Conservation (phyloP, 35 echinoderm and acorn worm species). For the Antedon bifida region DNA sequence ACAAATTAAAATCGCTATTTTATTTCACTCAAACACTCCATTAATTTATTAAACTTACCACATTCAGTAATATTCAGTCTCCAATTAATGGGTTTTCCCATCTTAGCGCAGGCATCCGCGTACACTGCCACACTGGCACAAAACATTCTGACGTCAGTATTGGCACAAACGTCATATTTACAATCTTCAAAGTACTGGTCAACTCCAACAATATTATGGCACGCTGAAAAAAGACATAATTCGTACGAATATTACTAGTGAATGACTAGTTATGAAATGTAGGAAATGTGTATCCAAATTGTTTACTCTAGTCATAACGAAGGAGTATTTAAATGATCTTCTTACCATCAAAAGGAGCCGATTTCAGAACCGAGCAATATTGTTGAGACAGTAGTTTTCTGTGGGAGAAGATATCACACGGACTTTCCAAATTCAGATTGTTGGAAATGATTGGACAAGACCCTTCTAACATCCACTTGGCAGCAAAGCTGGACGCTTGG, state of each 20-base stretch:
- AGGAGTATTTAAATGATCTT: neutral
- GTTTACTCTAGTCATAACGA: too few species aligned
- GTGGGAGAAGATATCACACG: conserved; percentile 3
- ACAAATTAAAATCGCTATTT: too few species aligned
- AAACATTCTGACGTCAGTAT: neutral
- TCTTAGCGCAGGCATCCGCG: conserved; percentile 1
- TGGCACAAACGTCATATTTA: neutral
- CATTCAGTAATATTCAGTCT: neutral
- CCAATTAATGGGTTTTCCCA: neutral
- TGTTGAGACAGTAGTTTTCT: neutral
- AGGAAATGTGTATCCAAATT: too few species aligned
- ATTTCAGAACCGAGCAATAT: neutral
- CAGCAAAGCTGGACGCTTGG: neutral
- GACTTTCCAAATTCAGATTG: neutral
- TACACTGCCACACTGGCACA: neutral
- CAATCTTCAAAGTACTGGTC: neutral
- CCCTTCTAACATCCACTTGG: neutral
- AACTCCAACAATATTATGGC: neutral
- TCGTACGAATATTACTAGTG: too few species aligned
- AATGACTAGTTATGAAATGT: neutral
- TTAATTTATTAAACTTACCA: neutral
- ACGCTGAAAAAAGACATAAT: neutral
- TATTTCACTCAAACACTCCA: too few species aligned
- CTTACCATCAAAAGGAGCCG: conserved; percentile 6
- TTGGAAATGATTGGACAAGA: neutral